These are phyloP conservation scores for Campylorhamphus procurvoides DNA, from an alignment of 2,113 vertebrate genomes.

Conservation along the genomic window DNA sequence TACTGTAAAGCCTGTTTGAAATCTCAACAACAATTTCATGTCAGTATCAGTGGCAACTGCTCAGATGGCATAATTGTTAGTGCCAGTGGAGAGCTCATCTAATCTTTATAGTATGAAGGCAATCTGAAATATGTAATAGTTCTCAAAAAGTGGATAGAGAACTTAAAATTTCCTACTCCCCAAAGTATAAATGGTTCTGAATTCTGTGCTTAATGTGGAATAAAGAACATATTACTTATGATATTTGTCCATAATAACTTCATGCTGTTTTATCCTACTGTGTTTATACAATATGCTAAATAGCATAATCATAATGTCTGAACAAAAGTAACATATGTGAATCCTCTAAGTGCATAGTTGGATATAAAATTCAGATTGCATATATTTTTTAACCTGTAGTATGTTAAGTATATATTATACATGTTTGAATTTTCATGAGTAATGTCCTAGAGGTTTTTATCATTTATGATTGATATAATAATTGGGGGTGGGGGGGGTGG, in stretches of 20 bases:
- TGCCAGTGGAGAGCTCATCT: not conserved
- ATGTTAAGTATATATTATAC: not conserved
- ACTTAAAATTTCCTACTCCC: not conserved
- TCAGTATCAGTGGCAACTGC: not conserved
- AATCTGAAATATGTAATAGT: not conserved
- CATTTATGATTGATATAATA: not conserved
- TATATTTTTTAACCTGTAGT: not conserved
- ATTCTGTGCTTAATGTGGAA: not conserved
- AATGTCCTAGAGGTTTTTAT: not conserved
- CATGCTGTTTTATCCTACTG: not conserved
- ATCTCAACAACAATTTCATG: not conserved
- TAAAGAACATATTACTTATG: constrained; percentile 1
- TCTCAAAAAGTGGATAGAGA: not conserved
- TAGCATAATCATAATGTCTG: not conserved
- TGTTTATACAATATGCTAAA: constrained; percentile 15
- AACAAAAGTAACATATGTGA: not conserved
- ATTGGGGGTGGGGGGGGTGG: not conserved
- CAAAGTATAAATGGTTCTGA: not conserved
- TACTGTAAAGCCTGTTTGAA: not conserved
- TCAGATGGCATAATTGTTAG: not conserved
- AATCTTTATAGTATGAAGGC: not conserved
- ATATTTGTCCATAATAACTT: not conserved
- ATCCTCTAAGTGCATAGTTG: not conserved
- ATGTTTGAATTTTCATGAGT: not conserved
- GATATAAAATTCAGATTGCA: not conserved